Conservation (phyloP, 2,888 invertebrate species). For the Callosobruchus maculatus region DNA sequence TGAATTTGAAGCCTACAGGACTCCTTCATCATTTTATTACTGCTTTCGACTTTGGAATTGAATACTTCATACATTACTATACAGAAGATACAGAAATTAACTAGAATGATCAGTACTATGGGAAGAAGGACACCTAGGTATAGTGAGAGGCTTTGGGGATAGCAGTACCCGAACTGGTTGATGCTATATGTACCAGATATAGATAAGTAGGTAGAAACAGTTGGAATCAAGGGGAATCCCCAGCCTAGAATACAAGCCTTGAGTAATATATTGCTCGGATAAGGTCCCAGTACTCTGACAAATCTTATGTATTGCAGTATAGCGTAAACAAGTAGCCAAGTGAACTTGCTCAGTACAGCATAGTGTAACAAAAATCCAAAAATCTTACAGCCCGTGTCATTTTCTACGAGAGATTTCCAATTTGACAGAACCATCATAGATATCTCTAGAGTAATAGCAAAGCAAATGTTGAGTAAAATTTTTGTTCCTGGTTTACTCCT, state of each 20-base stretch:
- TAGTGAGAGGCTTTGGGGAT: constrained; percentile 54
- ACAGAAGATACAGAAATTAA: constrained; percentile 58
- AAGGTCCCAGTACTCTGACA: constrained; percentile 61
- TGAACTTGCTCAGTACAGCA: constrained; percentile 62
- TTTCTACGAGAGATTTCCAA: constrained; percentile 9
- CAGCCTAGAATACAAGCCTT: constrained; percentile 63
- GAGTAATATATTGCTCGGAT: constrained; percentile 58
- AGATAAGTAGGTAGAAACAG: constrained; percentile 52
- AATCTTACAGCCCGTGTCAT: constrained; percentile 49
- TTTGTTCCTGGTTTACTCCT: constrained; percentile 60
- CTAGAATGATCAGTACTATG: constrained; percentile 51
- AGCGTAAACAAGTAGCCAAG: constrained; percentile 72
- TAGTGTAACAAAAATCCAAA: constrained; percentile 63
- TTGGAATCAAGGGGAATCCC: constrained; percentile 57
- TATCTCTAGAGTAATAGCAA: constrained; percentile 52
- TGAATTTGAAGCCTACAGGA: constrained; percentile 55
- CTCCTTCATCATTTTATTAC: constrained; percentile 36
- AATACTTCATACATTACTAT: constrained; percentile 55
- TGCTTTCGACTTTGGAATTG: constrained; percentile 36
- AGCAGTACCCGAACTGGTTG: constrained; percentile 52
- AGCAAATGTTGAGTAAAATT: constrained; percentile 57
- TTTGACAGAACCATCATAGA: constrained; percentile 37
- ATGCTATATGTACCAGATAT: constrained; percentile 51
- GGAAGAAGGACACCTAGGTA: constrained; percentile 58
- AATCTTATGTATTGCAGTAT: constrained; percentile 64